Evolutionary conservation across 2,888 invertebrate species (phyloP), one percentile per base, ranked within the genome.

Genomic region (Trissolcus brochymenae): DNA sequence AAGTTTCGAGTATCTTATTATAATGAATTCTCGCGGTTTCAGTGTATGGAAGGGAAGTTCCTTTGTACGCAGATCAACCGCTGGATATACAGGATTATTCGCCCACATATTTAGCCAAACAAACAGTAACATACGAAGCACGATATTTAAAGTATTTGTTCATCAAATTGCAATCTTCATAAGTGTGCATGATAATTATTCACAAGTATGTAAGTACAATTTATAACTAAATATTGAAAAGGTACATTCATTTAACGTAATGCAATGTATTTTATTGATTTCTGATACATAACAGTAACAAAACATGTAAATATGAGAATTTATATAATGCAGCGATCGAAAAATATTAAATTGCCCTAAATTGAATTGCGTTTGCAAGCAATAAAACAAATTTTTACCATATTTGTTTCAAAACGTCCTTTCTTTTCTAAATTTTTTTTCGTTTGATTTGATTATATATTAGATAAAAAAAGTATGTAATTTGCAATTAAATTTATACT

Each of bases 61-160:
- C 94, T 84, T 96, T 97, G 0, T 91, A 95, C 9, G 93, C 95
- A 56, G 96, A 96, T 84, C 94, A 94, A 76, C 94, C 96, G 2
- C 91, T 96, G 82, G 94, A 95, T 85, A 92, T 93, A 79, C 93
- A 92, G 81, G 93, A 93, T 74, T 90, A 91, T 0, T 93, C 94
- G 75, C 91, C 92, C 6, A 84, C 90, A 76, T 92, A 92, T 78
- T 91, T 92, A 66, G 96, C 96, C 4, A 95, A 95, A 85, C 96
- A 96, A 88, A 97, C 97, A 0, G 97, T 97, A 0, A 95, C 96
- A 0, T 98, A 95, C 84, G 98, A 98, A 90, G 94, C 97, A 0
- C 91, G 98, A 66, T 91, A 94, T 76, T 90, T 98, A 49, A 95
- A 97, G 86, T 93, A 95, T 82, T 91, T 97, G 84, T 92, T 97